These are phyloP conservation scores for Ptychochromis oligacanthus DNA, from an alignment of 2,113 vertebrate species.

Conservation along the genomic window DNA sequence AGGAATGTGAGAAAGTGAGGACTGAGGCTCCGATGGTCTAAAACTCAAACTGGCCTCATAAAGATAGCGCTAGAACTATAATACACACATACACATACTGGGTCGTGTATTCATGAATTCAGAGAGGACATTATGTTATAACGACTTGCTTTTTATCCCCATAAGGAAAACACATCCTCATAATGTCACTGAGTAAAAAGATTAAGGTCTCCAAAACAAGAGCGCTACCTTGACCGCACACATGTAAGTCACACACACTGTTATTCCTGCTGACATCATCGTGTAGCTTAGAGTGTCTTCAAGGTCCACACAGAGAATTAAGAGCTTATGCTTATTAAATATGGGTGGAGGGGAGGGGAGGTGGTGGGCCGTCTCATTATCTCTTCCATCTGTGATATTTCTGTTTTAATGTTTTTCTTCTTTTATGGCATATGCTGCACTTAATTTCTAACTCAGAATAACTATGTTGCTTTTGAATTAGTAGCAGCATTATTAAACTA, in stretches of 20 bases:
- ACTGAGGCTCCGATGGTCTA: background rate
- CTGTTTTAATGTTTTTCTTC: background rate
- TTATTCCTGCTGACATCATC: background rate
- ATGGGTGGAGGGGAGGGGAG: background rate
- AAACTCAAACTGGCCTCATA: background rate
- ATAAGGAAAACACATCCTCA: background rate
- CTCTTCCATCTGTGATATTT: background rate
- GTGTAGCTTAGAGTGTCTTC: background rate
- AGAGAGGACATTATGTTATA: background rate
- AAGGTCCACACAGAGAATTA: background rate
- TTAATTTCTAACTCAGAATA: background rate
- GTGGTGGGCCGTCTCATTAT: background rate
- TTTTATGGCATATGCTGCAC: background rate
- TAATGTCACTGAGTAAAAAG: background rate
- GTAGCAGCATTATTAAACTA: background rate
- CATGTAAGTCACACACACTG: background rate
- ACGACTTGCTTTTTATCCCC: background rate
- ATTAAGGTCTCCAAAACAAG: background rate
- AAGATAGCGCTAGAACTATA: background rate
- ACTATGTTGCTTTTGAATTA: background rate
- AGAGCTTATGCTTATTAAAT: background rate
- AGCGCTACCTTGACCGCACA: background rate
- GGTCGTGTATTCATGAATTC: background rate
- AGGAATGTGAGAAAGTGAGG: background rate
- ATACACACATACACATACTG: background rate